phyloP scores from a whole-genome alignment of 2,797 vertebrate genomes.

The Taeniopygia guttata region DNA sequence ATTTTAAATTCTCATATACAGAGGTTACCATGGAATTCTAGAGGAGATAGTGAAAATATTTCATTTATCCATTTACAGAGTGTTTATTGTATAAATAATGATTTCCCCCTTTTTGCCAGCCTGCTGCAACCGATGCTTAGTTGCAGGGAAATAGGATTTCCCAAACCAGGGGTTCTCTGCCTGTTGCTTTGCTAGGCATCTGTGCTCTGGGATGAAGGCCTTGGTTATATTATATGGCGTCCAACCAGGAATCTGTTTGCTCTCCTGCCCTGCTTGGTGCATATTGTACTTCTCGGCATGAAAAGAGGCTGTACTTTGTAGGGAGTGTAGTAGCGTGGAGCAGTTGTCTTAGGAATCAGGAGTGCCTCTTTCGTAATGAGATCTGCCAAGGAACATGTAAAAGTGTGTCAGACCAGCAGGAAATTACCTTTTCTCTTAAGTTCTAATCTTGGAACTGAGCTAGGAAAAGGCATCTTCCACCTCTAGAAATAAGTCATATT shows the following conservation, averaged over 20 bases:
- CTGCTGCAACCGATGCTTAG: neutral
- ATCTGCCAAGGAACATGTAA: neutral
- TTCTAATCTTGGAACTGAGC: neutral
- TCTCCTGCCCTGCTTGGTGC: neutral
- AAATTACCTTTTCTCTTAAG: neutral
- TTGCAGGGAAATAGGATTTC: neutral
- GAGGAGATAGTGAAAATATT: neutral
- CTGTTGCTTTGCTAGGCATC: neutral
- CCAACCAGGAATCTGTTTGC: neutral
- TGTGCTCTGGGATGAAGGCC: neutral
- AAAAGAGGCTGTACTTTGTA: neutral
- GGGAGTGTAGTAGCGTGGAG: neutral
- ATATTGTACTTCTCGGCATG: neutral
- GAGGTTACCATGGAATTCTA: neutral
- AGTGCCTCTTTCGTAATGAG: neutral
- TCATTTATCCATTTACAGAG: neutral
- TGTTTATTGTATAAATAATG: neutral
- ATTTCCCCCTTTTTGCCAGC: neutral
- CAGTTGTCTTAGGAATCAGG: neutral
- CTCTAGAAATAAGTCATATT: neutral
- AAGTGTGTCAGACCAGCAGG: neutral
- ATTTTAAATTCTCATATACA: neutral
- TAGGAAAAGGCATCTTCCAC: neutral
- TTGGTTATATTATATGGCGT: neutral
- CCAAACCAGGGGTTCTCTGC: neutral